phyloP scores from a whole-genome alignment of 2,888 invertebrate species.

The Andrena chrysosceles region DNA sequence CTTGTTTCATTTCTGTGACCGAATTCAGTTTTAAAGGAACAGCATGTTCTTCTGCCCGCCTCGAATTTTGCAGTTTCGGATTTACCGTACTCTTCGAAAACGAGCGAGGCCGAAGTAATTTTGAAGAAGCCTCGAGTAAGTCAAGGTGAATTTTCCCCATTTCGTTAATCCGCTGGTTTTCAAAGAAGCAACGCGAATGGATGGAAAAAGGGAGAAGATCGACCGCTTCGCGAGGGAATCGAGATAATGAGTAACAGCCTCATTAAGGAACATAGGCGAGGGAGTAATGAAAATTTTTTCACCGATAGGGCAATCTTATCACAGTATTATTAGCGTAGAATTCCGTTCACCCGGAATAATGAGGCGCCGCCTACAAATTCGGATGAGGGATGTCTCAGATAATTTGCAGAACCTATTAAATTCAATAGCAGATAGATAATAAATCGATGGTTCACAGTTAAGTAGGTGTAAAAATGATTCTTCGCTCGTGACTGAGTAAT shows the following conservation, averaged over 20 bases:
- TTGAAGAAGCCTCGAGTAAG: background rate
- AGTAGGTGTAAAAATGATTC: background rate
- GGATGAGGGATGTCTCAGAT: background rate
- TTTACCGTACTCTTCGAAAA: background rate
- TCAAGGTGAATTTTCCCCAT: background rate
- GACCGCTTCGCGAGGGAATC: background rate
- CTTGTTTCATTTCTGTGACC: too few relatives aligned
- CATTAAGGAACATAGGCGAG: conserved; percentile 10
- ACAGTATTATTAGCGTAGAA: conserved; percentile 32
- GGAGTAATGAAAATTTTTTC: conserved; percentile 39
- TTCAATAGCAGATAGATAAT: background rate
- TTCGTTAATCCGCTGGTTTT: background rate
- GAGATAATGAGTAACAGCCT: conserved; percentile 37
- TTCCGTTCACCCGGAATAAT: conserved; percentile 15
- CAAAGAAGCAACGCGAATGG: background rate
- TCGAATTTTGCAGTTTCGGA: too few relatives aligned
- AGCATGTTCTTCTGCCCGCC: too few relatives aligned
- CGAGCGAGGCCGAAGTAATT: background rate
- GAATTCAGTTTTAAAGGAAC: too few relatives aligned
- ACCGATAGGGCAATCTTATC: conserved; percentile 1
- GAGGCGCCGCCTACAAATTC: background rate
- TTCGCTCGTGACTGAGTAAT: background rate
- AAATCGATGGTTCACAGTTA: background rate
- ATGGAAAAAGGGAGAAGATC: background rate
- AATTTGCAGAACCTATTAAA: background rate